A percentile compares a stretch with the other conserved stretches of the same genome.
These are phyloP conservation scores for Eulemur macaco DNA, from an alignment of 2,113 vertebrate species.

Conservation along the genomic window DNA sequence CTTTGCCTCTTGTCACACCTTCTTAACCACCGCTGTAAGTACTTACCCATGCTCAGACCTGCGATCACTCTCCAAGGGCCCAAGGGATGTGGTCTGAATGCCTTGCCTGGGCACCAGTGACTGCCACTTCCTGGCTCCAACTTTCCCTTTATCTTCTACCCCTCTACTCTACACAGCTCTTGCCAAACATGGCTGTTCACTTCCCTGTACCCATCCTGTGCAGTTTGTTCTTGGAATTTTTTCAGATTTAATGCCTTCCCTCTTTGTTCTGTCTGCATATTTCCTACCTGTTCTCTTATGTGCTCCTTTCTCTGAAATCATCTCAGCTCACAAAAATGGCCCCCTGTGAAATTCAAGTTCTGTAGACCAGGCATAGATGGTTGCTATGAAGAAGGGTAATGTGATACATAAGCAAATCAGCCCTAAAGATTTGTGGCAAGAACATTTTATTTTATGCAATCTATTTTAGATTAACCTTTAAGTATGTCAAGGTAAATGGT, in stretches of 20 bases:
- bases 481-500: background rate
- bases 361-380: background rate
- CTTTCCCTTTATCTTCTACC: background rate
- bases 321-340: background rate
- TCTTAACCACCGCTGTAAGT: background rate
- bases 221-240: slow-evolving; percentile 23
- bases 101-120: background rate
- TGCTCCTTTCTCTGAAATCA: background rate
- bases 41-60: background rate
- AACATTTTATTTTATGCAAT: slow-evolving; percentile 36
- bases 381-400: background rate
- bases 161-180: background rate
- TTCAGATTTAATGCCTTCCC: background rate
- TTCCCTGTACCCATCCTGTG: background rate
- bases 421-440: slow-evolving; percentile 12
- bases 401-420: background rate
- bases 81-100: background rate
- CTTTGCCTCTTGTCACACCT: background rate
- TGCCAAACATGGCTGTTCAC: background rate
- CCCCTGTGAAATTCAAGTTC: background rate
- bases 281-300: background rate
- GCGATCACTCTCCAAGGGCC: background rate
- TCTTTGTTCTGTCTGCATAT: background rate
- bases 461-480: slow-evolving; percentile 40
- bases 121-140: background rate